Base-by-base conservation (phyloP, 2,113 vertebrate species). In the Cinclus cinclus region DNA sequence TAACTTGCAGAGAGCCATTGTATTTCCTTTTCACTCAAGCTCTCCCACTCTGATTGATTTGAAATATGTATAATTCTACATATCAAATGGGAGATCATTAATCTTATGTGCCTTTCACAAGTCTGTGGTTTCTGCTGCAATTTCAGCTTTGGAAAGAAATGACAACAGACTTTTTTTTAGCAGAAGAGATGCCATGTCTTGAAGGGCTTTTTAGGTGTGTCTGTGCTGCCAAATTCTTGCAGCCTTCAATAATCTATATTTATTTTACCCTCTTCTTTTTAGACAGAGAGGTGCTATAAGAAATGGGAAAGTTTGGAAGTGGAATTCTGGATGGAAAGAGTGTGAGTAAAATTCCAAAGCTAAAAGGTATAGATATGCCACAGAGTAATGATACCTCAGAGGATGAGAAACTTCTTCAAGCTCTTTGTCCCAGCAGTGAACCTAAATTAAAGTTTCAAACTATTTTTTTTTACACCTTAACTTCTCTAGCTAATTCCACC, bases 301-400 rank as follows among this genome's bases (percentile, higher is more conserved):
- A 92, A 92, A 89, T 95, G 95, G 96, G 96, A 97, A 83, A 97
- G 89, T 90, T 95, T 99, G 83, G 98, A 98, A 92, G 97, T 98
- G 50, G 98, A 98, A 81, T 99, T 99, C 96, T 97, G 98, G 83
- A 86, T 98, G 86, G 94, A 97, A 76, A 96, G 97, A 91, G 97
- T 98, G 99, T 99, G 94, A 98, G 98, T 97, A 89, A 89, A 84
- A 87, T 81, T 93, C 46, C 53, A 58, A 84, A 89, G 11, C 10
- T 80, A 41, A 80, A 83, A 75, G 25, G 7, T 83, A 8, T 62
- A 41, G 24, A 69, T 30, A 49, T 89, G 17, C 35, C 31, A 87
- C 80, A 27, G 53, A 77, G 28, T 47, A 80, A 59, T 71, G 70
- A 37, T 42, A 70, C 52, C 53, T 89, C 44, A 41, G 47, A 80